These are phyloP conservation scores for Pheosia tremula DNA, from an alignment of 2,888 invertebrate genomes.

Conservation along the genomic window DNA sequence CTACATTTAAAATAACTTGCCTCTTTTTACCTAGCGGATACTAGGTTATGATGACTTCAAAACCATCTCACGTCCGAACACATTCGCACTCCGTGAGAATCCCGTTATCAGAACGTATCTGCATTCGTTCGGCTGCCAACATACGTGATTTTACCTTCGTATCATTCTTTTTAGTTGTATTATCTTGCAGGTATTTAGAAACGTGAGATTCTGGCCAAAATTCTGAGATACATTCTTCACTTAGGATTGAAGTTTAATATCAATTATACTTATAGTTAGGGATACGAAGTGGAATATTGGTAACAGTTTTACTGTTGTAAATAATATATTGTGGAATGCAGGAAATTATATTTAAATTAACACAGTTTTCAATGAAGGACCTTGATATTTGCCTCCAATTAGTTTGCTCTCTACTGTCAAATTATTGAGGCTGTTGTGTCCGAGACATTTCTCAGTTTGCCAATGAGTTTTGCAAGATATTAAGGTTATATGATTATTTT, in stretches of 20 bases:
- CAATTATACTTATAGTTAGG: neutral
- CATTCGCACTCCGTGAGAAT: constrained; percentile 53
- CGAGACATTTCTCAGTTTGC: constrained; percentile 31
- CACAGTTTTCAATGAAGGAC: constrained; percentile 36
- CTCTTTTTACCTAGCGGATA: constrained; percentile 27
- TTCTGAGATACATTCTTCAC: neutral
- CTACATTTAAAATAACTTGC: constrained; percentile 27
- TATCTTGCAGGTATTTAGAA: constrained; percentile 11
- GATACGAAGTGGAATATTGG: neutral
- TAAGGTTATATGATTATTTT: no score
- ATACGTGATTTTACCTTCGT: constrained; percentile 47
- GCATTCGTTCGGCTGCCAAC: constrained; percentile 48
- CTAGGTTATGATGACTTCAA: constrained; percentile 44
- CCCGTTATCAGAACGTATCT: constrained; percentile 60
- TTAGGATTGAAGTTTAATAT: neutral
- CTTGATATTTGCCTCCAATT: constrained; percentile 51
- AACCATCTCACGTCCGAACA: constrained; percentile 60
- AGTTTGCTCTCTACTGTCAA: constrained; percentile 36
- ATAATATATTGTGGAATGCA: constrained; percentile 12
- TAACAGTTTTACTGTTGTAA: constrained; percentile 1
- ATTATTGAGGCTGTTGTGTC: constrained; percentile 36
- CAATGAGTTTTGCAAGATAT: no score
- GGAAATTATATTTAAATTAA: constrained; percentile 40
- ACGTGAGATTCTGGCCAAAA: constrained; percentile 2
- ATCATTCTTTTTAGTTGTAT: constrained; percentile 28